Percentiles rank a stretch among this genome's conserved stretches.
Conservation (phyloP, 2,797 vertebrate genomes). For the Pangasius krempfi region DNA sequence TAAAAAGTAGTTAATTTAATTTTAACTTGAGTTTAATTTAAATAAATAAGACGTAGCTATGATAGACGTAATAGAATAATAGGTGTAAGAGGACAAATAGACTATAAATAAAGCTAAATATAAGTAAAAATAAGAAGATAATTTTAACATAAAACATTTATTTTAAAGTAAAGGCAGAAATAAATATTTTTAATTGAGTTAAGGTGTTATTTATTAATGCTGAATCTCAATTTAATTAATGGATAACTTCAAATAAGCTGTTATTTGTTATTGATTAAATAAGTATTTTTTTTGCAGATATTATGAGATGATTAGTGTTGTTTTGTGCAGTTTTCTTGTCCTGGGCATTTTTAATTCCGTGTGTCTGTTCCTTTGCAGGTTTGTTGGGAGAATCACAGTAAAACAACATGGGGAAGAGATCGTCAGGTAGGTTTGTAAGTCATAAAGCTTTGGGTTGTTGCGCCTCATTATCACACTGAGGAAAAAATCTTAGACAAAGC, state of each 20-base stretch:
- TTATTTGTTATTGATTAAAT: not conserved
- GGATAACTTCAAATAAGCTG: too few species aligned
- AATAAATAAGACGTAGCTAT: not conserved
- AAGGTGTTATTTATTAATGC: not conserved
- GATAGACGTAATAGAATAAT: not conserved
- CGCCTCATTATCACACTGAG: not conserved
- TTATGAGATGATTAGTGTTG: not conserved
- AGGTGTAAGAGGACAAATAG: not conserved
- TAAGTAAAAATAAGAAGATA: not conserved
- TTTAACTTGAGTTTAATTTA: not conserved
- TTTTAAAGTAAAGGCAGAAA: not conserved
- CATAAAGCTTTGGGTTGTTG: not conserved
- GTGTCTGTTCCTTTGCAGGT: constrained; percentile 73
- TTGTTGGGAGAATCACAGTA: constrained; percentile 91
- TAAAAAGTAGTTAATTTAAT: not conserved
- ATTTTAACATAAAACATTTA: not conserved
- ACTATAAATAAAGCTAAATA: not conserved
- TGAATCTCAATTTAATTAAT: not conserved
- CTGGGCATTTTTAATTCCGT: constrained; percentile 17
- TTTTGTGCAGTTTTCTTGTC: not conserved
- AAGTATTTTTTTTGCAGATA: not conserved
- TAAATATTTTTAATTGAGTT: not conserved
- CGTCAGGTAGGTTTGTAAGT: constrained; percentile 79
- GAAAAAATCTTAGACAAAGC: too few species aligned
- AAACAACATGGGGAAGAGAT: constrained; percentile 89